Percentiles rank a stretch among this genome's conserved stretches.
phyloP scores from a whole-genome alignment of 2,113 vertebrate species.

The Aix galericulata region DNA sequence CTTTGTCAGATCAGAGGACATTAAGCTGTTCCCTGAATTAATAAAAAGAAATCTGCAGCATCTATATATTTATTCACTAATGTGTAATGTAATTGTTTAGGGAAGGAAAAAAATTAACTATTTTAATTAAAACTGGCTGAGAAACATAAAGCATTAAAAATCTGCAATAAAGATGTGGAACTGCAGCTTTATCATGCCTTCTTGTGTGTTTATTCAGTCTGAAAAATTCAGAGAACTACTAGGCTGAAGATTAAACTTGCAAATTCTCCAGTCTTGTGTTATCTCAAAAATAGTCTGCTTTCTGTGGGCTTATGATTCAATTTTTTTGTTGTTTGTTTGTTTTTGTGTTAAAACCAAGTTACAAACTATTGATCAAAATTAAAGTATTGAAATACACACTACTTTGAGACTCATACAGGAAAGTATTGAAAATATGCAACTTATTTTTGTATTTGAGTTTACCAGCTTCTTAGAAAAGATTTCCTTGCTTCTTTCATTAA shows the following conservation, averaged over 20 bases:
- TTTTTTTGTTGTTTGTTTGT: slow-evolving; percentile 21
- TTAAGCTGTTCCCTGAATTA: background rate
- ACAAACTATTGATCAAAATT: slow-evolving; percentile 3
- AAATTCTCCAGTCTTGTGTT: background rate
- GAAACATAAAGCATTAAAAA: background rate
- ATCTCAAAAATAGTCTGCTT: slow-evolving; percentile 21
- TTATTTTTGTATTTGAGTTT: background rate
- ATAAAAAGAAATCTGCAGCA: background rate
- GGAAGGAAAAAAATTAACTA: background rate
- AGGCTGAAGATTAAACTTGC: background rate
- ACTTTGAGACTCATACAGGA: background rate
- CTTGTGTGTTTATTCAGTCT: slow-evolving; percentile 27
- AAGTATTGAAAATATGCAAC: background rate
- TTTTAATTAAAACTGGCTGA: background rate
- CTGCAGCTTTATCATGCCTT: background rate
- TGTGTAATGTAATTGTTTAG: background rate
- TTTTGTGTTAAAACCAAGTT: slow-evolving; percentile 34
- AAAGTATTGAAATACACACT: background rate
- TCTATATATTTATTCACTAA: slow-evolving; percentile 6
- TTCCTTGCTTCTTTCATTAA: background rate
- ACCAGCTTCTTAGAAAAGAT: background rate
- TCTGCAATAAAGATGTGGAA: slow-evolving; percentile 31
- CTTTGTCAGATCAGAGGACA: background rate
- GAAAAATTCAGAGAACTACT: background rate
- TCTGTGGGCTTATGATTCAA: slow-evolving; percentile 16